Conservation (phyloP, 2,888 invertebrate genomes). For the Lasioglossum villosulum region DNA sequence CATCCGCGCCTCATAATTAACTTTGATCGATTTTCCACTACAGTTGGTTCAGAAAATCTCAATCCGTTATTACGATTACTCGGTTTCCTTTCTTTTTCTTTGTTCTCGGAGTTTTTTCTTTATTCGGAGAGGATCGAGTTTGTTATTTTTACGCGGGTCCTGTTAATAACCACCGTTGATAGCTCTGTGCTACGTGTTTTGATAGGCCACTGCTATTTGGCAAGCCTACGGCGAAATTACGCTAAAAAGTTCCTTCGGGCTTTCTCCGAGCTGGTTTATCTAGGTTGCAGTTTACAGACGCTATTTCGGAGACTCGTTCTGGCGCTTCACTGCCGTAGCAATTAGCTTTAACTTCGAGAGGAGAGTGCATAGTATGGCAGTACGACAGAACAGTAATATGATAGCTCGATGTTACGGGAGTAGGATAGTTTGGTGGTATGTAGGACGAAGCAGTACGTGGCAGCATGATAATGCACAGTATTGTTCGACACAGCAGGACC, state of each 20-base stretch:
- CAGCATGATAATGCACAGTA: not conserved
- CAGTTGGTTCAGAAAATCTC: not conserved
- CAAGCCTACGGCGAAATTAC: constrained; percentile 16
- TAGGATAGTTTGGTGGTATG: not conserved
- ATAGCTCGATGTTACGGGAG: not conserved
- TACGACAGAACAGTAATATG: constrained; percentile 2
- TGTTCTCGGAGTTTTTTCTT: not conserved
- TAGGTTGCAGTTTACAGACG: constrained; percentile 3
- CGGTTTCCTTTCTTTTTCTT: not conserved
- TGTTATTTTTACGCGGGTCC: not conserved
- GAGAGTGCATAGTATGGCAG: not conserved
- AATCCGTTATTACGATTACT: not conserved
- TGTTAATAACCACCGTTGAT: not conserved
- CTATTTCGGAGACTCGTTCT: constrained; percentile 14
- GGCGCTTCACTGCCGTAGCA: constrained; percentile 12
- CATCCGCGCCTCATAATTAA: constrained; percentile 1
- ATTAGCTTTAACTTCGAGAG: constrained; percentile 3
- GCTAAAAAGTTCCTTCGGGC: constrained; percentile 8
- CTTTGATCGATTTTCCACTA: not conserved
- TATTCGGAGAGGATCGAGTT: not conserved
- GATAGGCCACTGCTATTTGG: not conserved
- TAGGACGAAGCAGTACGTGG: not conserved
- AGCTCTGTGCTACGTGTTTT: not conserved
- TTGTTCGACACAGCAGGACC: not conserved
- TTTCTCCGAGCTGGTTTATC: not conserved